Percentiles rank a stretch among this genome's conserved stretches.
Evolutionary conservation across 2,888 invertebrate species (phyloP).

Genomic region (Lypha dubia): DNA sequence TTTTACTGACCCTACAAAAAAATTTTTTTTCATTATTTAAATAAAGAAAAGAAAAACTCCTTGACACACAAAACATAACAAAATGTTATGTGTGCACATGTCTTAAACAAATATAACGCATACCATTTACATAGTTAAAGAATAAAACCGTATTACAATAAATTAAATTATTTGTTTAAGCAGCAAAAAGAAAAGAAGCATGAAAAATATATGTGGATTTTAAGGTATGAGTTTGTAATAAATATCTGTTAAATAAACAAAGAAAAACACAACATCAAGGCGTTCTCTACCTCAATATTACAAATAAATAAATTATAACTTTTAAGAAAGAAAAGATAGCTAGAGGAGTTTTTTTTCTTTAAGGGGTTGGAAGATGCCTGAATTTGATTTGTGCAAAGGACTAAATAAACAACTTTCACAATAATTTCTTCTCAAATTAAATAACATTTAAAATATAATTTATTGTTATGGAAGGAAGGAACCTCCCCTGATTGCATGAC

Average conservation of each 20-base stretch:
- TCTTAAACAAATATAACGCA: conserved; percentile 39
- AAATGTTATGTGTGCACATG: conserved; percentile 21
- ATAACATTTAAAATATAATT: conserved; percentile 46
- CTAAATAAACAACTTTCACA: background rate
- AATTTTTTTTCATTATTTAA: background rate
- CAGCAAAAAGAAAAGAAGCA: conserved; percentile 15
- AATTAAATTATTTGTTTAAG: conserved; percentile 59
- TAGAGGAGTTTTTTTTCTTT: too few relatives aligned
- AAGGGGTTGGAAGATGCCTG: conserved; percentile 1
- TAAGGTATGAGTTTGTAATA: conserved; percentile 5
- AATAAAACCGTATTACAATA: conserved; percentile 16
- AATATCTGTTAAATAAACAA: conserved; percentile 39
- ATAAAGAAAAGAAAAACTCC: background rate
- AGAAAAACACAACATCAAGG: conserved; percentile 22
- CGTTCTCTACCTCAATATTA: conserved; percentile 37
- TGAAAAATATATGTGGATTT: background rate
- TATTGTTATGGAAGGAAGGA: conserved; percentile 51
- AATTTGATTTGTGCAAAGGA: conserved; percentile 35
- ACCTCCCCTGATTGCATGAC: background rate
- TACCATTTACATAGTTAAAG: background rate
- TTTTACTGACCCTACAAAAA: background rate
- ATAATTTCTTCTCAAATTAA: background rate
- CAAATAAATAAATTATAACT: conserved; percentile 49
- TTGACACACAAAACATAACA: background rate
- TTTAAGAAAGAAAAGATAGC: conserved; percentile 6